Conservation (phyloP, 2,888 invertebrate genomes). For the Harpalus rufipes region DNA sequence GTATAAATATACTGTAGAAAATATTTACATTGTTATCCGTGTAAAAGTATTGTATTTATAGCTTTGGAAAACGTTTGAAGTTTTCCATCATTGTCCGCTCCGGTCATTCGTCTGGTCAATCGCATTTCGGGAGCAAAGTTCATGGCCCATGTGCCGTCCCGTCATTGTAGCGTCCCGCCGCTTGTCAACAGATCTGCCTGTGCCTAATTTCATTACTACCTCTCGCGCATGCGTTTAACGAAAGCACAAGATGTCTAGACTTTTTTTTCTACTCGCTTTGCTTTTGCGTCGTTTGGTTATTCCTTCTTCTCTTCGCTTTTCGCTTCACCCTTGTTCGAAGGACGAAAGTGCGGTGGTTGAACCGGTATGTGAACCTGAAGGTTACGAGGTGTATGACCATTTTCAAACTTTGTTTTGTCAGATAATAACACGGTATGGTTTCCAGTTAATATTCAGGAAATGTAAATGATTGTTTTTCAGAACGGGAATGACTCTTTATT, state of each 20-base stretch:
- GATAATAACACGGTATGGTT: background rate
- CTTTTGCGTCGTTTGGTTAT: constrained; percentile 10
- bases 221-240: background rate
- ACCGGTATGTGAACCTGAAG: constrained; percentile 8
- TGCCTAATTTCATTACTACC: too few relatives aligned
- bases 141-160: constrained; percentile 15
- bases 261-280: background rate
- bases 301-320: background rate
- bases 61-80: constrained; percentile 14
- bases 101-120: constrained; percentile 35
- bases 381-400: constrained; percentile 36
- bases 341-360: constrained; percentile 36
- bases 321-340: constrained; percentile 12
- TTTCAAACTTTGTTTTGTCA: constrained; percentile 14
- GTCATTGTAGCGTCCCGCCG: too few relatives aligned
- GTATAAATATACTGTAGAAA: background rate
- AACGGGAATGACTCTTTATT: background rate
- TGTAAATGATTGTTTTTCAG: background rate
- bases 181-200: too few relatives aligned
- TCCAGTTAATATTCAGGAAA: background rate
- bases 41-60: constrained; percentile 20
- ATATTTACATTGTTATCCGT: background rate
- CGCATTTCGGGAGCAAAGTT: constrained; percentile 60
- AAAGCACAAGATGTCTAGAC: constrained; percentile 1
- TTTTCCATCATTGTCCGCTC: background rate